Base-by-base conservation (phyloP, 2,888 invertebrate species). In the Melanostoma scalare region DNA sequence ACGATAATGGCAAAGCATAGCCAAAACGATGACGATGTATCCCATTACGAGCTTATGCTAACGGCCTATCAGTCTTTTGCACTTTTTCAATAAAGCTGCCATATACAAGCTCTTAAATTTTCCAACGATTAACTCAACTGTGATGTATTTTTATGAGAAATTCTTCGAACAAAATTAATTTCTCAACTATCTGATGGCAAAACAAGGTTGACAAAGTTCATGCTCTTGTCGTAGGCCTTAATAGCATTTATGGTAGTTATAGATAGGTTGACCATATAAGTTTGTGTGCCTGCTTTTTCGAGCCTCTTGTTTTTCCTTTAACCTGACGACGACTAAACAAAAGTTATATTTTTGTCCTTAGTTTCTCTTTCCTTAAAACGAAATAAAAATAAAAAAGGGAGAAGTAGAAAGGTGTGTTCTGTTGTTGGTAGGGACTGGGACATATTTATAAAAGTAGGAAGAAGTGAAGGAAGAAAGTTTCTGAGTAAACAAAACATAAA, bases 401-500 rank as follows among this genome's bases (percentile, higher is more conserved):
- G 8, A 8, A 4, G 10, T n/a, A 44, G 3, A 10, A 44, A 6
- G 20, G 9, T 38, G 44, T 33, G 60, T 35, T n/a, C 8, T 44
- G 9, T 44, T 44, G 44, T 8, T 9, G 33, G 10, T 35, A 1
- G 31, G 3, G 3, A 48, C 3, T 20, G 9, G 36, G 61, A 10
- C 20, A 61, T 48, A 48, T 48, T 10, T 5, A 10, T 46, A 36
- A 55, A 20, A 55, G 20, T 10, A 36, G 9, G 33, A n/a, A 42
- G 10, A n/a, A 48, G 4, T 10, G 6, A 60, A 35, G 46, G 33
- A 46, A 10, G 53, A 52, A 44, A 55, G 10, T 60, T 75, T 53
- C 33, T 33, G 30, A 53, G 75, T 53, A 75, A 75, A 75, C 68
- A 68, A 61, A 48, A 60, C 60, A 46, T 48, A 61, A 76, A 76